These are phyloP conservation scores for Thymelicus acteon DNA, from an alignment of 2,888 invertebrate species.

Conservation along the genomic window DNA sequence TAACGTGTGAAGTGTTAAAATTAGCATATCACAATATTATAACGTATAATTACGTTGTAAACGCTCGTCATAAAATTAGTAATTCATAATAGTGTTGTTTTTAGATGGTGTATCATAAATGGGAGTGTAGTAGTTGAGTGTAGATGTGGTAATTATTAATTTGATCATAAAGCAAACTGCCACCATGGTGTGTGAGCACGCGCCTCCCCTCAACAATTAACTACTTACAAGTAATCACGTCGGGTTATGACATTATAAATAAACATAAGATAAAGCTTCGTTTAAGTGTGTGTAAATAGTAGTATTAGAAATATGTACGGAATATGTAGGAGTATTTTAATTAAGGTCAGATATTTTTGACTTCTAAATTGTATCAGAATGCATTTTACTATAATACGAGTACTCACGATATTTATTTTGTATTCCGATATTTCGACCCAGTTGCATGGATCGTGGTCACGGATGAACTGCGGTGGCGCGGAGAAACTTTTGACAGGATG, in stretches of 20 bases:
- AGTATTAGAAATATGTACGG: neutral
- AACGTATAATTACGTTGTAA: slow-evolving; percentile 70
- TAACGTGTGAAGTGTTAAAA: slow-evolving; percentile 68
- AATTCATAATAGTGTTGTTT: slow-evolving; percentile 78
- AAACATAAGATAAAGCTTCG: slow-evolving; percentile 6
- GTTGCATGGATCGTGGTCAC: no score
- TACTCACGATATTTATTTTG: no score
- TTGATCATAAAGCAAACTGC: slow-evolving; percentile 70
- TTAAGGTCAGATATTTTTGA: no score
- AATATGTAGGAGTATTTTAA: no score
- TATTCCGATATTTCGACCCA: no score
- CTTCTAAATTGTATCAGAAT: no score
- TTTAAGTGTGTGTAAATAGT: slow-evolving; percentile 9
- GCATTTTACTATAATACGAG: no score
- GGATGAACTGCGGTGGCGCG: no score
- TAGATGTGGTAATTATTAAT: slow-evolving; percentile 68
- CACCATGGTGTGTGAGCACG: slow-evolving; percentile 64
- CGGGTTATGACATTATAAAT: slow-evolving; percentile 38
- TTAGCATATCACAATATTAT: slow-evolving; percentile 70
- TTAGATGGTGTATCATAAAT: slow-evolving; percentile 76
- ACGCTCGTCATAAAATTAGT: slow-evolving; percentile 71
- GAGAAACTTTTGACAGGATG: no score
- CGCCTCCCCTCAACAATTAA: slow-evolving; percentile 40
- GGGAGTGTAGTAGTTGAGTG: slow-evolving; percentile 53
- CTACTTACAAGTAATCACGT: slow-evolving; percentile 35